Percentiles rank a stretch among this genome's conserved stretches.
Conservation (phyloP, 2,113 vertebrate species). For the Alligator sinensis region DNA sequence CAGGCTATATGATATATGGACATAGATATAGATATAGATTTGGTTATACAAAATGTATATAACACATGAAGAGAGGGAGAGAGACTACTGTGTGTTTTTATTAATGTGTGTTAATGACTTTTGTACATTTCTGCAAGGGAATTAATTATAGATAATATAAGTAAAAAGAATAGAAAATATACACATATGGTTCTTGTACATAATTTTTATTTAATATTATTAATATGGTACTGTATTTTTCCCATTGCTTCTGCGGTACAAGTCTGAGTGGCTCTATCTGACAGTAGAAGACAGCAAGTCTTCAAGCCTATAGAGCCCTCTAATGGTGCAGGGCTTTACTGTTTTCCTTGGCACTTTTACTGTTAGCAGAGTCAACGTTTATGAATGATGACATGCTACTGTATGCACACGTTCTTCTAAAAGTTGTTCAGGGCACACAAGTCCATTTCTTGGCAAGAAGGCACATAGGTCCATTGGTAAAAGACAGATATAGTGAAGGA, state of each 20-base stretch:
- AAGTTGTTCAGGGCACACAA: not conserved
- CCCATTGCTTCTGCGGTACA: not conserved
- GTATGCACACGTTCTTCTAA: not conserved
- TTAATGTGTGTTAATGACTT: not conserved
- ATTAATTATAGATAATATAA: not conserved
- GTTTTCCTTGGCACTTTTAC: not conserved
- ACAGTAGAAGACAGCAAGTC: not conserved
- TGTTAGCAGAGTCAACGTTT: not conserved
- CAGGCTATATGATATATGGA: too few species aligned
- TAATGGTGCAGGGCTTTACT: not conserved
- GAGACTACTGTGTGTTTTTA: not conserved
- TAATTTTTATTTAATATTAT: not conserved
- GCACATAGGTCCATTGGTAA: not conserved
- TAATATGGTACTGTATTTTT: not conserved
- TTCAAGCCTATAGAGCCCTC: not conserved
- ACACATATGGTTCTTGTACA: not conserved
- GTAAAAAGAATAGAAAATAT: not conserved
- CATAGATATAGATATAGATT: too few species aligned
- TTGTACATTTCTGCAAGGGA: not conserved
- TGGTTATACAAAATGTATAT: too few species aligned
- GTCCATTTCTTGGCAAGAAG: not conserved
- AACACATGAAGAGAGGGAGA: too few species aligned
- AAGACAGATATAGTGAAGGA: not conserved
- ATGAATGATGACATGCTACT: not conserved
- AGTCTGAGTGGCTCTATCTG: not conserved